Evolutionary conservation across 2,888 invertebrate species (phyloP), one percentile per base, ranked within the genome.

Genomic region (Tryphoninae sp.): DNA sequence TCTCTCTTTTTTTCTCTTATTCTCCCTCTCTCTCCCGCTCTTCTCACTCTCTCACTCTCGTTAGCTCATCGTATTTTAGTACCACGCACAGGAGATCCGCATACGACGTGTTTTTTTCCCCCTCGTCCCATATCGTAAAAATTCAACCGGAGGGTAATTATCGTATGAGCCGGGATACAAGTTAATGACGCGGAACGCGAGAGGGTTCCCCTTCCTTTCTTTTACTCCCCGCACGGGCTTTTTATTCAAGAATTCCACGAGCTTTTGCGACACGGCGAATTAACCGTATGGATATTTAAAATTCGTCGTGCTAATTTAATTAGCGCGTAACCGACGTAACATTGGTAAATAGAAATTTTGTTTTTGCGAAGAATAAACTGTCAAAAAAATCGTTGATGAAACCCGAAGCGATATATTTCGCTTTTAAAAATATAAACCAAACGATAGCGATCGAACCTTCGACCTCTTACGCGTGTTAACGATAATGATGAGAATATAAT

Each of bases 141-240:
- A 80, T 80, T 82, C 80, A 76, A 79, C 68, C 45, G 59, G 40
- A 68, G 73, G 71, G 69, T 84, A 86, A 87, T 87, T 86, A 86
- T 78, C 65, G 72, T 76, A 79, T 59, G 79, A 86, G 75, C 65
- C 59, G 51, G 83, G 33, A 33, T 81, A 81, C 78, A 81, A 87
- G 84, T 88, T 86, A 86, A 88, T 84, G 86, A 86, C 77, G 82
- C 72, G 86, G 75, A 74, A 74, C 78, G 82, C 73, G 65, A 71
- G 84, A 68, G 80, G 73, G 33, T 55, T 42, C 65, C 74, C 26
- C 49, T 53, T 69, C 80, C 40, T 42, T 53, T 19, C 61, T 19
- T 19, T 49, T 45, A 16, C 7, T 58, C 0, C 9, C 7, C 53
- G 45, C 71, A 53, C 49, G 33, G 45, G 49, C 55, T 49, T 74